A percentile compares a stretch with the other conserved stretches of the same genome.
These are phyloP conservation scores for Pseudochirops corinnae DNA, from an alignment of 2,797 vertebrate species.

Conservation along the genomic window DNA sequence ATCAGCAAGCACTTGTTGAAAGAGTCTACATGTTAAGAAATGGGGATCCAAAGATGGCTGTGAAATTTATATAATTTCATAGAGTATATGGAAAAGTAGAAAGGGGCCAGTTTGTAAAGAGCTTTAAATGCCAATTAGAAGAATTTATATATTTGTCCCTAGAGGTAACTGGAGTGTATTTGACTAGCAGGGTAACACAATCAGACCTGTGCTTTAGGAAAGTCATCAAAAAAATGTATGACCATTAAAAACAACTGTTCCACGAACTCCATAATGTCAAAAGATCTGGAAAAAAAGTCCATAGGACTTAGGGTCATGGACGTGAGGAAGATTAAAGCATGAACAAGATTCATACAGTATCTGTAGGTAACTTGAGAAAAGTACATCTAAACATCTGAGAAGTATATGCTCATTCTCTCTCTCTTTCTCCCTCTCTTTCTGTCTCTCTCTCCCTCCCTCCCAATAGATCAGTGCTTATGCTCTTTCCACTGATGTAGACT, in stretches of 20 bases:
- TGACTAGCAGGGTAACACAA: too few species aligned
- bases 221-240: neutral
- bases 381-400: neutral
- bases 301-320: neutral
- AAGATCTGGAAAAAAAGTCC: neutral
- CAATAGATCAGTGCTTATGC: neutral
- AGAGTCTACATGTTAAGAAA: neutral
- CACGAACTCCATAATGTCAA: neutral
- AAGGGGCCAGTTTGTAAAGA: neutral
- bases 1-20: too few species aligned
- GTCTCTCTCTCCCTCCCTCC: too few species aligned
- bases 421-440: too few species aligned
- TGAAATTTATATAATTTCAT: neutral
- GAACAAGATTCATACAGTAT: neutral
- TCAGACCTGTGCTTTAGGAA: neutral
- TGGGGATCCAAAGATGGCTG: neutral
- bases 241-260: neutral
- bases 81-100: neutral
- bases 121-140: too few species aligned
- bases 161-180: too few species aligned
- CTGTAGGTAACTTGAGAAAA: neutral
- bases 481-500: neutral
- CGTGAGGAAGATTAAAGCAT: neutral
- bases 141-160: too few species aligned
- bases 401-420: too few species aligned